phyloP scores from a whole-genome alignment of 2,888 invertebrate genomes.

The Julus scanicus region DNA sequence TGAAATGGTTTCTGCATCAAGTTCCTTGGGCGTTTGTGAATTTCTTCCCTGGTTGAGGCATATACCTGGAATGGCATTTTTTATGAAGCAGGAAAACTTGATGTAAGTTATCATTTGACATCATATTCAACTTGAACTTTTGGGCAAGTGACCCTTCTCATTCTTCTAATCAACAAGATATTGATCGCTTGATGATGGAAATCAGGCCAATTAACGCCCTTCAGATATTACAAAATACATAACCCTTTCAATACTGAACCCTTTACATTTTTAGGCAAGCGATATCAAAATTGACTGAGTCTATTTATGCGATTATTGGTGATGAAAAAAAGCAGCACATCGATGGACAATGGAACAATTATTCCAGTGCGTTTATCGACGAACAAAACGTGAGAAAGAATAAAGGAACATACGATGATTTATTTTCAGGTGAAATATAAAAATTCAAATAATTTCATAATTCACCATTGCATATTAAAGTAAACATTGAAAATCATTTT shows the following conservation, averaged over 20 bases:
- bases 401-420: neutral
- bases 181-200: too few relatives aligned
- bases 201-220: too few relatives aligned
- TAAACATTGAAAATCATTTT: neutral
- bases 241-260: too few relatives aligned
- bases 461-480: too few relatives aligned
- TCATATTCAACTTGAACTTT: too few relatives aligned
- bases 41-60: slow-evolving; percentile 54
- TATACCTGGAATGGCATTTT: neutral
- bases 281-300: neutral
- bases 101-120: too few relatives aligned
- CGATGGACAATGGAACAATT: neutral
- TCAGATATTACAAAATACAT: too few relatives aligned
- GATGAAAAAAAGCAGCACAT: neutral
- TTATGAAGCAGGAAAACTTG: neutral
- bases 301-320: neutral
- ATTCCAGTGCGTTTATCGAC: neutral
- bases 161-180: too few relatives aligned
- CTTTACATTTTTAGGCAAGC: neutral
- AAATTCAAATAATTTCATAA: too few relatives aligned
- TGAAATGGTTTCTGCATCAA: neutral
- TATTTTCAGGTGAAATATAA: neutral
- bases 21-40: neutral
- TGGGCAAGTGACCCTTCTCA: too few relatives aligned
- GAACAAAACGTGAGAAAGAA: neutral